Conservation (phyloP, 1,140 invertebrate species). For the Heterodera schachtii region DNA sequence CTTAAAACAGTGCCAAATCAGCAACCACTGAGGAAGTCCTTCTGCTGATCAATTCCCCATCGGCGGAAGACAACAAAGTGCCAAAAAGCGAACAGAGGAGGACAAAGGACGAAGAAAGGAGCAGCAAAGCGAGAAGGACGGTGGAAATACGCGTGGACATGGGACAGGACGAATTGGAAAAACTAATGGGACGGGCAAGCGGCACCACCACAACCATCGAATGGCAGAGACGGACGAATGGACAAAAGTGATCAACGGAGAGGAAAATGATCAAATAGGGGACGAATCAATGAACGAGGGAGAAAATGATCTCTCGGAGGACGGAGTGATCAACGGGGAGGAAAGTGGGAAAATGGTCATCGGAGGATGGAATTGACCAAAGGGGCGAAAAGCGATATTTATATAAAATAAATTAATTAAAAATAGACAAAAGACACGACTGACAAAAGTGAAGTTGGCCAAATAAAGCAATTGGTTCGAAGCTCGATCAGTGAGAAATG, state of each 20-base stretch:
- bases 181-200: slow-evolving; percentile 15
- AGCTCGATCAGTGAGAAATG: no score
- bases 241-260: neutral
- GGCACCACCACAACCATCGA: slow-evolving; percentile 25
- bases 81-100: neutral
- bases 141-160: slow-evolving; percentile 21
- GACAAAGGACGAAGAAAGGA: neutral
- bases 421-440: no score
- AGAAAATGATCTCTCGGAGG: no score
- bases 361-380: neutral
- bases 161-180: slow-evolving; percentile 21
- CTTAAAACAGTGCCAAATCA: neutral
- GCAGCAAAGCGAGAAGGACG: neutral
- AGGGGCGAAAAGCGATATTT: no score
- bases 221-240: neutral
- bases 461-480: no score
- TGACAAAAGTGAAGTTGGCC: no score
- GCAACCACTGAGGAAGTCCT: neutral
- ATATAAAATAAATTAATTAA: no score
- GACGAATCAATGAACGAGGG: neutral
- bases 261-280: neutral
- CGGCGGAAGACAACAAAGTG: neutral
- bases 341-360: no score
- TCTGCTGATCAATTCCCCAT: neutral
- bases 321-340: no score